Evolutionary conservation across 2,113 vertebrate species (phyloP), one percentile per base, ranked within the genome.

Genomic region (Euleptes europaea): DNA sequence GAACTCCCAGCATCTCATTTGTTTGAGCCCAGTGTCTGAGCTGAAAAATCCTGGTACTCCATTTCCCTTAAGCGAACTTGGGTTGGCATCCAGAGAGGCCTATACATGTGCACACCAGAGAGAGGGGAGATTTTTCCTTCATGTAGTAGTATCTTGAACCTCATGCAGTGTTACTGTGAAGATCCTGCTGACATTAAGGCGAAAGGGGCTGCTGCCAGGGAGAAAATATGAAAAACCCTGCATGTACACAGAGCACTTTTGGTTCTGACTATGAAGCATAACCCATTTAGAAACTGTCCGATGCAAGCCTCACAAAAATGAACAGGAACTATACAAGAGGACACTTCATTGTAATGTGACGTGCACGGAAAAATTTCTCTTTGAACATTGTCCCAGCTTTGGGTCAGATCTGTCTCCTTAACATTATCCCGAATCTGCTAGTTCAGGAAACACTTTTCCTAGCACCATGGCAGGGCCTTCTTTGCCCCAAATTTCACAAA

Each of bases 401-500:
- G 17, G 28, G 11, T 51, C 21, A 70, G 5, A 49, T 17, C 65
- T 23, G n/a, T 35, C 19, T 77, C n/a, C 75, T 69, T 35, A 69
- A n/a, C 12, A 12, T 11, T 38, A 51, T 51, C n/a, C 10, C 51
- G 35, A 70, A 70, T 35, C 33, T 7, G 33, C 13, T 28, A 23
- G 1, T 21, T 54, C 6, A 54, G 67, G 26, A 47, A 31, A 44
- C 9, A 35, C 26, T 23, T 38, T 35, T 11, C 11, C 57, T 54
- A 0, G 17, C 40, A 5, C 19, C 31, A 13, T 0, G 0, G 28
- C 1, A 4, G 17, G 76, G 2, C 2, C 12, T 1, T 9, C 40
- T 77, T 14, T 44, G 9, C 14, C 51, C 2, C 28, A 82, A 63
- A 12, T n/a, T 47, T 60, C 31, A 57, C 10, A 77, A 26, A 81